Evolutionary conservation across 2,888 invertebrate genomes (phyloP), one percentile per base, ranked within the genome.

Genomic region (Erebia palarica): DNA sequence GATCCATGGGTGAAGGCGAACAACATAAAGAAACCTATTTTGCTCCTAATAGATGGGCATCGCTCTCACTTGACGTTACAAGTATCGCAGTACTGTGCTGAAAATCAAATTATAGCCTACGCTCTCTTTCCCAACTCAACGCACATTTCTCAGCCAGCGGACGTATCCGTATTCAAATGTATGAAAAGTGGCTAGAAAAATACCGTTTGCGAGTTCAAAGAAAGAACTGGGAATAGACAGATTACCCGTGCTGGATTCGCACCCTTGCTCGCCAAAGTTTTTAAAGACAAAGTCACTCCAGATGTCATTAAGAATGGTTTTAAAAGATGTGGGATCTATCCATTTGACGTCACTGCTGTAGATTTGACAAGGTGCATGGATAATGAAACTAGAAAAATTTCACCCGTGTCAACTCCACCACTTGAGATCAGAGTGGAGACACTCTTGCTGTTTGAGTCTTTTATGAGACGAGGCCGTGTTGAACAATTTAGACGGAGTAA

Each of bases 161-260:
- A 49, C 49, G 49, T 49, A 9, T 57, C 47, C 27, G 64, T 69
- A 36, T 69, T 69, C 55, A 57, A 14, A 57, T 55, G 21, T 18
- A n/a, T 69, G 47, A 69, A n/a, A n/a, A 64, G 21, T 57, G 36
- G 44, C 21, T 69, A 64, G 64, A 69, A 69, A 64, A 47, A 36
- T 64, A 58, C 27, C 27, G 64, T 69, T 44, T 36, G 63, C 61
- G 44, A 49, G 49, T 49, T 49, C 49, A 49, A 49, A 49, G 49
- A 49, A 49, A 49, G 49, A 49, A 49, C 49, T 49, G 49, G 49
- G 49, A 49, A 49, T 49, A 49, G 49, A 49, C 49, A 49, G 49
- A 49, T 49, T 49, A 49, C 49, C 49, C 49, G 49, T 49, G 49
- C 49, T 49, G 49, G 49, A 49, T 49, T 49, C 49, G 60, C 60